phyloP scores from a whole-genome alignment of 2,797 vertebrate genomes.

The Enoplosus armatus region DNA sequence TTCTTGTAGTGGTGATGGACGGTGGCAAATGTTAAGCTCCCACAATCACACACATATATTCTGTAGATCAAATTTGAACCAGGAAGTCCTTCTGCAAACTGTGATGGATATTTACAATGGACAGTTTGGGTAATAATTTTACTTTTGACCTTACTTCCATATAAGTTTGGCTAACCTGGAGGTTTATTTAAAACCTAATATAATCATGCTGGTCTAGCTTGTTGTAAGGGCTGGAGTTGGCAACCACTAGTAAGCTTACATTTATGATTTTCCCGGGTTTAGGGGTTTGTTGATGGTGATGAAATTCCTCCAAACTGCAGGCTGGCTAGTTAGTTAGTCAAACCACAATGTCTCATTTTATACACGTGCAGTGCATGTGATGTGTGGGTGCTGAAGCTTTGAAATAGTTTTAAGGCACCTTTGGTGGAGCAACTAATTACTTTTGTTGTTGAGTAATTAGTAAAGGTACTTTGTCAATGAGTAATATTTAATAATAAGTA shows the following conservation, averaged over 20 bases:
- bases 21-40: conserved; percentile 24
- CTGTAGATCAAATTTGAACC: background rate
- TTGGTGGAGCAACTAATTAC: background rate
- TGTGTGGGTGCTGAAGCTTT: background rate
- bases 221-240: too few species aligned
- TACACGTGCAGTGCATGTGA: background rate
- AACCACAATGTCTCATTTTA: background rate
- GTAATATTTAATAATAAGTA: background rate
- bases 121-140: background rate
- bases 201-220: too few species aligned
- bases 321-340: too few species aligned
- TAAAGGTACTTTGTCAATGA: background rate
- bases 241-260: too few species aligned
- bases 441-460: conserved; percentile 26
- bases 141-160: background rate
- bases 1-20: conserved; percentile 26
- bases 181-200: background rate
- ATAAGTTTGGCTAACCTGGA: background rate
- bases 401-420: too few species aligned
- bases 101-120: background rate
- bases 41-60: conserved; percentile 19
- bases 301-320: too few species aligned
- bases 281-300: too few species aligned
- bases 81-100: background rate
- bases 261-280: too few species aligned